Base-by-base conservation (phyloP, 2,113 vertebrate genomes). In the Marcusenius ussheri region DNA sequence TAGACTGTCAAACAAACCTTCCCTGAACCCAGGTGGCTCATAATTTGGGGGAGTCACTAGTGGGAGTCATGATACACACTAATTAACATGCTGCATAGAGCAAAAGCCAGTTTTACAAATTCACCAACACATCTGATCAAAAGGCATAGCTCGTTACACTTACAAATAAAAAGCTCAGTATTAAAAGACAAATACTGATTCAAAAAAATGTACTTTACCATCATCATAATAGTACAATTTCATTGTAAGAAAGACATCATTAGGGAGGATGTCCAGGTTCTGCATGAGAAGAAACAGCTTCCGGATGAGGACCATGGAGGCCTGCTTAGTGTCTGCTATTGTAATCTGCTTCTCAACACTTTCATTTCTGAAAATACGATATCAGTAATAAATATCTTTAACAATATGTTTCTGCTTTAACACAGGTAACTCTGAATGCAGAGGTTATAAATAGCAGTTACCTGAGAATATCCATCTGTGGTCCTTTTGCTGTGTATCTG, bases 191-290 rank as follows among this genome's bases (percentile, higher is more conserved):
- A 46, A 84, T n/a, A 21, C 21, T n/a, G 45, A 47, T 84, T 46
- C 19, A 42, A 84, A 47, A 77, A 46, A 4, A 47, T 83, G 1
- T 46, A 83, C 88, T 93, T 92, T 95, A 99, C 98, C 95, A 94
- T 98, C 97, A 27, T 99, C 98, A 0, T 98, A 99, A 91, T 99
- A 99, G 50, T 98, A 98, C 5, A 99, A 97, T 90, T 98, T 99
- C 98, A 99, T 99, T 42, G 96, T 97, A 90, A 99, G 93, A 93
- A 95, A 97, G 91, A 99, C 96, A 0, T 97, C 94, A 77, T 90
- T 94, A 27, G 98, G 98, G 31, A 99, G 94, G 0, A 94, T 92
- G 1, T 95, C 95, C 85, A 99, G 94, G 93, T 97, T 98, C 92
- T 99, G 98, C 97, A 99, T 97, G 21, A 99, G 96, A 13, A 99